Evolutionary conservation across 2,888 invertebrate species (phyloP).

Genomic region (Sericinus montela): DNA sequence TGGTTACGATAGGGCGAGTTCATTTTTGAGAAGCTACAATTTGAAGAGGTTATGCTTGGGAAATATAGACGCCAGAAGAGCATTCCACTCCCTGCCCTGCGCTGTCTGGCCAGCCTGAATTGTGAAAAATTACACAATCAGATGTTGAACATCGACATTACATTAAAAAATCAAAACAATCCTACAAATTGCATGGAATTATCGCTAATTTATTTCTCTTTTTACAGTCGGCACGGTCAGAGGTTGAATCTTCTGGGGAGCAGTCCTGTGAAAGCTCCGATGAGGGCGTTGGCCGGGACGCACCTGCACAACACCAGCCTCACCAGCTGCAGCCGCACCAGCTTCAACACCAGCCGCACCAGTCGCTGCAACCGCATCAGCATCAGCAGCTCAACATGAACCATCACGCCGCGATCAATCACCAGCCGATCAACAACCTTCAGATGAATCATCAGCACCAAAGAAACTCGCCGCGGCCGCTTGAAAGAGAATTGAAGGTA

Average conservation of each 20-base stretch:
- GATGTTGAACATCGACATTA: too few species aligned
- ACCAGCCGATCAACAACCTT: conserved; percentile 32
- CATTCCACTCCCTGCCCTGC: too few species aligned
- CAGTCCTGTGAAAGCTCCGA: conserved; percentile 73
- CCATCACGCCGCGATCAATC: conserved; percentile 43
- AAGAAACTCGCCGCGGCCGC: conserved; percentile 61
- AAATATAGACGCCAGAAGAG: too few species aligned
- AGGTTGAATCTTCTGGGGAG: conserved; percentile 70
- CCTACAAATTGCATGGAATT: too few species aligned
- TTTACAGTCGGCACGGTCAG: conserved; percentile 64
- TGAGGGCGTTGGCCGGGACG: conserved; percentile 70
- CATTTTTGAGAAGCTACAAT: too few species aligned
- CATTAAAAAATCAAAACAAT: too few species aligned
- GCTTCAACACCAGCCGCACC: conserved; percentile 24
- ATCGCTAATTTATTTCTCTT: not conserved
- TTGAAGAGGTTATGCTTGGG: too few species aligned
- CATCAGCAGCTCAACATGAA: conserved; percentile 24
- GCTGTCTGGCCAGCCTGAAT: too few species aligned
- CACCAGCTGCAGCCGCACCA: conserved; percentile 33
- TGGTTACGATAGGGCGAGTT: too few species aligned
- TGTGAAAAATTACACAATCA: too few species aligned
- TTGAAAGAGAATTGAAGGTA: conserved; percentile 64
- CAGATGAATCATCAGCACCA: conserved; percentile 52
- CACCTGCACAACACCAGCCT: conserved; percentile 38
- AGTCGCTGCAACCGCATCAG: conserved; percentile 28